phyloP scores from a whole-genome alignment of 2,113 vertebrate genomes.

The Tonatia bakeri region DNA sequence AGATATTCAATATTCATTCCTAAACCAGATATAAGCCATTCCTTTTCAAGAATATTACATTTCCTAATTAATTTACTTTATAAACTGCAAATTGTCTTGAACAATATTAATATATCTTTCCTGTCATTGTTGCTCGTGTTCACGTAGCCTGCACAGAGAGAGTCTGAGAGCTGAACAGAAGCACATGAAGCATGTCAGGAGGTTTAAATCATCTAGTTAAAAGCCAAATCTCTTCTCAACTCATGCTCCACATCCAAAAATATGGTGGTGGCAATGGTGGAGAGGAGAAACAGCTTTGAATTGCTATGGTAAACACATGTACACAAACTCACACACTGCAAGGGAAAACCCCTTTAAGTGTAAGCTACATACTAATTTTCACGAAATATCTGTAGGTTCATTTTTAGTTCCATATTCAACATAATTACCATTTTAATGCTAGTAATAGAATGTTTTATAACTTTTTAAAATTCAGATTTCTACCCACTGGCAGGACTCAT shows the following conservation, averaged over 20 bases:
- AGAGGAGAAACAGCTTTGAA: neutral
- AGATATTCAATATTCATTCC: slow-evolving; percentile 8
- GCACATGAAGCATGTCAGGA: neutral
- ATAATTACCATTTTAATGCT: slow-evolving; percentile 10
- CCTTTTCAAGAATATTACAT: slow-evolving; percentile 17
- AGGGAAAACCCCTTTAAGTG: neutral
- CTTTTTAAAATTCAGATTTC: slow-evolving; percentile 22
- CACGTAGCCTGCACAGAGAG: neutral
- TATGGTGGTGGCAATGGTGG: neutral
- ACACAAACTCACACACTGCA: neutral
- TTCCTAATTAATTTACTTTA: slow-evolving; percentile 25
- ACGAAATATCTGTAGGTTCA: neutral
- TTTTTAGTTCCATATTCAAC: slow-evolving; percentile 22
- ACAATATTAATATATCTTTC: neutral
- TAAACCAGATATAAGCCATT: slow-evolving; percentile 20
- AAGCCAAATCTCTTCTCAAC: neutral
- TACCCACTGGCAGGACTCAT: neutral
- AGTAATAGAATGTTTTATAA: neutral
- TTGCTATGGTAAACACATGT: rapidly evolving
- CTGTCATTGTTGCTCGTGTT: neutral
- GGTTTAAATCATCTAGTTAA: neutral
- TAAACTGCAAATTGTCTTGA: neutral
- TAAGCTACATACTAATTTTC: neutral
- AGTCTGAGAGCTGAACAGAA: neutral
- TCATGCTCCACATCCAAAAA: neutral